Evolutionary conservation across 2,888 invertebrate genomes (phyloP), one percentile per base, ranked within the genome.

Genomic region (Liodrosophila aerea): DNA sequence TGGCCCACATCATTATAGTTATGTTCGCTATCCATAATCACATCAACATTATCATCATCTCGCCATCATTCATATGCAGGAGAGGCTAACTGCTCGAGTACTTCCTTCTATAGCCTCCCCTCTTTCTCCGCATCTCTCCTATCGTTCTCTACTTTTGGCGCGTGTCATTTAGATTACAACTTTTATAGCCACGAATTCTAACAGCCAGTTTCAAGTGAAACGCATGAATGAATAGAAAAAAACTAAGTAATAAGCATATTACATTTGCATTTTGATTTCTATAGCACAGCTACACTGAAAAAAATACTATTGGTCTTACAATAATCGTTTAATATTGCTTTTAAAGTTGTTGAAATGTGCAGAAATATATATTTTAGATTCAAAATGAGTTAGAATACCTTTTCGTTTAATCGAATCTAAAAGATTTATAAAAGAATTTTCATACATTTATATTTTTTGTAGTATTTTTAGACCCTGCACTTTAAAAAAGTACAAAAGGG

Each of bases 111-210:
- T 54, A n/a, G 18, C 16, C 18, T 16, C 39, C 36, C 36, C 29
- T 4, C 5, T 36, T 22, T 29, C 27, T 44, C 5, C 30, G 29
- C 9, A 29, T 30, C 13, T 9, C 11, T 31, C 15, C 13, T n/a
- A 7, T 11, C 1, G 22, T 40, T 40, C 9, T 43, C 2, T 39
- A 16, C 56, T 60, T 59, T 58, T 50, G 56, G 56, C 51, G 47
- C 57, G 56, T 69, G 52, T 73, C 57, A 68, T 52, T 64, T 9
- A 22, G 3, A 22, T 64, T 52, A 58, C 76, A 70, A 73, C 50
- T n/a, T n/a, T 44, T 45, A 59, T 52, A 39, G 2, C 31, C 40
- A 36, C 30, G 16, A 13, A 43, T 59, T 51, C 22, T 16, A 16
- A 12, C 16, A 39, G 45, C 33, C 29, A 13, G 12, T 33, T 40